These are phyloP conservation scores for Elgaria multicarinata DNA, from an alignment of 2,113 vertebrate genomes.

Conservation along the genomic window DNA sequence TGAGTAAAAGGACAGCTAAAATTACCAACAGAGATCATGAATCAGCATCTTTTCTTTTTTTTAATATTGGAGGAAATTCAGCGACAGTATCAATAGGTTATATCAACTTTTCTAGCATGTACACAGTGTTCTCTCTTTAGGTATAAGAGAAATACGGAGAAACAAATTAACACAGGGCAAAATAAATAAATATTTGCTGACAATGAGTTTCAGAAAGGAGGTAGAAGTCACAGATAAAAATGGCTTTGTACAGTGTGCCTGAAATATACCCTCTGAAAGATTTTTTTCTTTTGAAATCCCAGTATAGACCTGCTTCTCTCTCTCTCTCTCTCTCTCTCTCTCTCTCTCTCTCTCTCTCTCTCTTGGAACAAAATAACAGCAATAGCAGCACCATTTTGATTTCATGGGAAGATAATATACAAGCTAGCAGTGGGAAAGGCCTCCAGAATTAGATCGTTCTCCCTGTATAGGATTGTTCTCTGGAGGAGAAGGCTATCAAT, in stretches of 20 bases:
- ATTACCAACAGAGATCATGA: slow-evolving; percentile 59
- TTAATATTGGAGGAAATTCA: slow-evolving; percentile 47
- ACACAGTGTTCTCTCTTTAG: background rate
- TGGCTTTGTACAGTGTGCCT: slow-evolving; percentile 5
- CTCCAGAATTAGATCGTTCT: background rate
- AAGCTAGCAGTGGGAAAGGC: background rate
- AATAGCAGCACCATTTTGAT: slow-evolving; percentile 19
- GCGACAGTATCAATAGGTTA: slow-evolving; percentile 42
- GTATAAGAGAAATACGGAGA: background rate
- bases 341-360: slow-evolving; percentile 22
- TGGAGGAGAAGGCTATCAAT: no score
- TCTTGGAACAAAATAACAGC: background rate
- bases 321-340: slow-evolving; percentile 16
- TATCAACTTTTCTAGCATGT: slow-evolving; percentile 24
- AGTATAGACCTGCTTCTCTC: slow-evolving; percentile 20
- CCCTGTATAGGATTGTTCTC: background rate
- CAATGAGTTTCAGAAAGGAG: slow-evolving; percentile 11
- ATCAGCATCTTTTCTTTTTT: slow-evolving; percentile 48
- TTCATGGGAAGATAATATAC: background rate
- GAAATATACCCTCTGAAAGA: slow-evolving; percentile 11
- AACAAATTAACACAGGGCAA: background rate
- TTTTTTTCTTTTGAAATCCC: slow-evolving; percentile 24
- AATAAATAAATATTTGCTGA: slow-evolving; percentile 4
- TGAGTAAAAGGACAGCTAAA: slow-evolving; percentile 46
- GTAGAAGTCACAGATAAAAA: background rate